Evolutionary conservation across 2,797 vertebrate genomes (phyloP).

Genomic region (Semotilus atromaculatus): DNA sequence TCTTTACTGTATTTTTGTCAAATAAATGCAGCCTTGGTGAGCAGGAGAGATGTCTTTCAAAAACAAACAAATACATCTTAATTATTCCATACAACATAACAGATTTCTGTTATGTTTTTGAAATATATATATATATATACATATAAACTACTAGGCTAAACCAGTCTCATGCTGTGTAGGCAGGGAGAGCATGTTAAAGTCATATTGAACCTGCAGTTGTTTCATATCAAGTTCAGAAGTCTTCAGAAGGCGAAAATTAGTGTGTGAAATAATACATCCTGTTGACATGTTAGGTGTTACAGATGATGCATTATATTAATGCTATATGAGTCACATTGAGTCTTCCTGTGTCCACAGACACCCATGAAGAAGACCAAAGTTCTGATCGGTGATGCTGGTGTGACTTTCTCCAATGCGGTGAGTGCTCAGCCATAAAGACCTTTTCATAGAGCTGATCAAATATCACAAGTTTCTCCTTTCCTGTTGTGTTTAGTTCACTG

Average conservation of each 20-base stretch:
- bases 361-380: slow-evolving; percentile 79
- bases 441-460: background rate
- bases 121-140: no score
- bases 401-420: slow-evolving; percentile 80
- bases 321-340: background rate
- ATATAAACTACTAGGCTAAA: background rate
- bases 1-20: no score
- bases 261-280: background rate
- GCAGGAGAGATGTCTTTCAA: no score
- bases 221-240: background rate
- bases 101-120: no score
- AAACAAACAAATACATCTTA: no score
- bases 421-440: slow-evolving; percentile 59
- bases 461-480: background rate
- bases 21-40: no score
- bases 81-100: no score
- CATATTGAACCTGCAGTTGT: background rate
- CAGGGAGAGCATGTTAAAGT: background rate
- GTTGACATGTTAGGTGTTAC: background rate
- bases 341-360: slow-evolving; percentile 65
- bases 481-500: slow-evolving; percentile 70
- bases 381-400: slow-evolving; percentile 78
- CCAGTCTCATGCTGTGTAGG: background rate
- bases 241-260: background rate
- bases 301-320: background rate